Evolutionary conservation across 2,113 vertebrate genomes (phyloP), one percentile per base, ranked within the genome.

Genomic region (Romanogobio albipinnatus): DNA sequence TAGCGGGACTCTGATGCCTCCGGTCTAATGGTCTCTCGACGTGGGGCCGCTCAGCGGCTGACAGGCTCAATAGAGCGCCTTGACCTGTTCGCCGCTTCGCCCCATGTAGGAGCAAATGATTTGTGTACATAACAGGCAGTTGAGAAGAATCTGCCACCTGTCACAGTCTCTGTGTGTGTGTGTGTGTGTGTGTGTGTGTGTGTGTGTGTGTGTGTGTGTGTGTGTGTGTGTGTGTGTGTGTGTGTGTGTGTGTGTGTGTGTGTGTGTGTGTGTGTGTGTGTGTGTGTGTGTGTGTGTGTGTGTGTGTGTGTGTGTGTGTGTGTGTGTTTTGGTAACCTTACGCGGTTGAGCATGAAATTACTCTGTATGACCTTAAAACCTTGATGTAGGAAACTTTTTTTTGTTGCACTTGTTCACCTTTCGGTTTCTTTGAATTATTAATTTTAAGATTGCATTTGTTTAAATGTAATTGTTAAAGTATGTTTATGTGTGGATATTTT

Each of bases 111-210:
- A 51, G 53, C 49, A 81, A 87, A 85, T 81, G 56, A 77, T 84
- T 85, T 87, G 76, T 87, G 86, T 87, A 81, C 59, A 85, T 68
- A 86, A 84, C 85, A 82, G 78, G 74, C 87, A 64, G 19, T 14
- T 66, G 26, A 85, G 70, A 58, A 33, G 43, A 87, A 82, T 83
- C 81, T 64, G n/a, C 62, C 80, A 84, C 81, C 70, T 85, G 88
- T 84, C 51, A 45, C 58, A n/a, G 13, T 51, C 24, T 70, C 4
- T 10, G 29, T 39, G 33, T 19, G 33, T 68, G 64, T 43, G 24
- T 62, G 66, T 39, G 66, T 82, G 81, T 76, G 51, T 15, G 51
- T 51, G 49, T 15, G 49, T 47, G 45, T 47, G 45, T 6, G 39
- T 6, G 39, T 6, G 39, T 6, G 39, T 6, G 39, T 39, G 39